Evolutionary conservation across 2,797 vertebrate species (phyloP).

Genomic region (Typhlichthys subterraneus): DNA sequence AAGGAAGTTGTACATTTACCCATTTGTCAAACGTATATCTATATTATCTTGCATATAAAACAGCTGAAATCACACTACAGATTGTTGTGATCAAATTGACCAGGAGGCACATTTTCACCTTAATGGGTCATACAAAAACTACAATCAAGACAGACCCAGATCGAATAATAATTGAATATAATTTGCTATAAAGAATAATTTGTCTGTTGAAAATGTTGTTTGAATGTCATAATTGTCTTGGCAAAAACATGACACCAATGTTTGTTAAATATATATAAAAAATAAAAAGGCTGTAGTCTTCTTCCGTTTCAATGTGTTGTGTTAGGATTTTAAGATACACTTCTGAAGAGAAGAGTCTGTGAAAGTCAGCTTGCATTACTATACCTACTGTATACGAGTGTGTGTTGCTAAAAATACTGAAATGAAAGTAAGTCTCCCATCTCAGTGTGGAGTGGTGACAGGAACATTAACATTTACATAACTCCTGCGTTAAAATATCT

Average conservation of each 20-base stretch:
- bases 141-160: conserved; percentile 5
- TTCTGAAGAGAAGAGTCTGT: too few species aligned
- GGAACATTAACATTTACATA: conserved; percentile 22
- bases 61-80: neutral
- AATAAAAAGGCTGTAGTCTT: too few species aligned
- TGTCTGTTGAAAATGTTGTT: neutral
- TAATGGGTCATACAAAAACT: neutral
- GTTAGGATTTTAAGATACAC: too few species aligned
- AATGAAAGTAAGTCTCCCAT: conserved; percentile 14
- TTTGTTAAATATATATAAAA: too few species aligned
- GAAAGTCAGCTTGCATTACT: too few species aligned
- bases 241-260: too few species aligned
- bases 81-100: neutral
- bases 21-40: neutral
- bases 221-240: neutral
- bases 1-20: conserved; percentile 5
- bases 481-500: conserved; percentile 43
- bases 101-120: too few species aligned
- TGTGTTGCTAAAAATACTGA: neutral
- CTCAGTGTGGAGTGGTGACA: conserved; percentile 12
- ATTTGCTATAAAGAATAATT: neutral
- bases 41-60: neutral
- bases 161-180: conserved; percentile 3
- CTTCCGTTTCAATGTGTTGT: too few species aligned
- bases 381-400: conserved; percentile 13